Percentiles rank a stretch among this genome's conserved stretches.
phyloP scores from a whole-genome alignment of 2,888 invertebrate species.

The Drosophila lutescens region DNA sequence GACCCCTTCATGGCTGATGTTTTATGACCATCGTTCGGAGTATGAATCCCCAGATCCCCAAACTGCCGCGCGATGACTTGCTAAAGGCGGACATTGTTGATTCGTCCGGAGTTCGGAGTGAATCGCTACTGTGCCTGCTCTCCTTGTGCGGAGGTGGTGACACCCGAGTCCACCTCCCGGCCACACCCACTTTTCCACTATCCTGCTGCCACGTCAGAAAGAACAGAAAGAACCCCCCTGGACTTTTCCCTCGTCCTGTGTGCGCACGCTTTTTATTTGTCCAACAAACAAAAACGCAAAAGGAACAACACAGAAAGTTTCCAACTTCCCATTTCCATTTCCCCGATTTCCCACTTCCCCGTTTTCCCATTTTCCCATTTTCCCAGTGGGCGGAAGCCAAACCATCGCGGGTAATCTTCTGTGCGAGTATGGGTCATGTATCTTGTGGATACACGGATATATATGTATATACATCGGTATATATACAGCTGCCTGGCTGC shows the following conservation, averaged over 20 bases:
- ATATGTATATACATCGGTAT: background rate
- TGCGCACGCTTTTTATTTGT: slow-evolving; percentile 59
- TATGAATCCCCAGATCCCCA: slow-evolving; percentile 32
- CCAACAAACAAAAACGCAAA: slow-evolving; percentile 32
- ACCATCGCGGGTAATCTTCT: slow-evolving; percentile 46
- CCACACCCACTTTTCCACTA: slow-evolving; percentile 21
- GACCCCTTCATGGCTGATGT: background rate
- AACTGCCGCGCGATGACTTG: slow-evolving; percentile 26
- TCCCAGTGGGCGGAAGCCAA: slow-evolving; percentile 55
- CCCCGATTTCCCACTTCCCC: background rate
- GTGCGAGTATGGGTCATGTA: slow-evolving; percentile 41
- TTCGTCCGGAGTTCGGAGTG: slow-evolving; percentile 31
- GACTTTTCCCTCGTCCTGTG: slow-evolving; percentile 45
- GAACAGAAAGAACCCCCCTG: background rate
- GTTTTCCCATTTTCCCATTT: slow-evolving; percentile 21
- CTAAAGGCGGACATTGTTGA: slow-evolving; percentile 28
- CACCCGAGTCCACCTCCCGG: slow-evolving; percentile 22
- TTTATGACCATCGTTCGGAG: slow-evolving; percentile 14
- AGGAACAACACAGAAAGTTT: slow-evolving; percentile 1
- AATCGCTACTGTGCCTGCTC: background rate
- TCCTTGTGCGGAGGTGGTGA: slow-evolving; percentile 6
- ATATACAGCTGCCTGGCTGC: slow-evolving; percentile 65
- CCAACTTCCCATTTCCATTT: background rate
- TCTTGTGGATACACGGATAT: slow-evolving; percentile 68
- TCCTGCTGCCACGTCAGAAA: slow-evolving; percentile 11